These are phyloP conservation scores for Euwallacea fornicatus DNA, from an alignment of 1,140 invertebrate genomes.

Conservation along the genomic window DNA sequence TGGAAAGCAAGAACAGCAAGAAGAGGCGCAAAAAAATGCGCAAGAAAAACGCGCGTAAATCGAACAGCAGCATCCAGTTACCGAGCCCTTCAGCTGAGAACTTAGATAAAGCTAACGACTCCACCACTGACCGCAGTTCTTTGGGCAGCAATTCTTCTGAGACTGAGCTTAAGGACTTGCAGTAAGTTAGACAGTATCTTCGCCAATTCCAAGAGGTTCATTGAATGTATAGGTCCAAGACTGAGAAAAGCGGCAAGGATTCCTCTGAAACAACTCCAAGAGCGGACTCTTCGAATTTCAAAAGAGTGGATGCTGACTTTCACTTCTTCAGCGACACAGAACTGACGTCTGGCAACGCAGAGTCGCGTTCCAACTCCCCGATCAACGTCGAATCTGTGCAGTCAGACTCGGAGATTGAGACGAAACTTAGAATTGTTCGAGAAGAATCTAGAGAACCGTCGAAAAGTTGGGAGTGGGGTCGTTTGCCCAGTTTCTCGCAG, in stretches of 20 bases:
- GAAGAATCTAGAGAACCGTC: slow-evolving; percentile 56
- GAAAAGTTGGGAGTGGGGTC: slow-evolving; percentile 95
- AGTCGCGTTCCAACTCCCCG: slow-evolving; percentile 51
- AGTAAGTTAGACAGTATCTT: slow-evolving; percentile 37
- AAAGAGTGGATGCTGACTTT: slow-evolving; percentile 63
- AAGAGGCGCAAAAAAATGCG: slow-evolving; percentile 78
- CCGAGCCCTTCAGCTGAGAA: slow-evolving; percentile 27
- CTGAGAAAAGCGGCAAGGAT: slow-evolving; percentile 15
- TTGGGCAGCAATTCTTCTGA: slow-evolving; percentile 51
- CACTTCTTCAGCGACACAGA: slow-evolving; percentile 94
- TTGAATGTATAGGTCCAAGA: slow-evolving; percentile 20
- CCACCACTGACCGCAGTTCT: slow-evolving; percentile 50
- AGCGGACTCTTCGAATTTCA: slow-evolving; percentile 32
- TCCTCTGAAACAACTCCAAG: neutral
- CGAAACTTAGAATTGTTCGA: slow-evolving; percentile 61
- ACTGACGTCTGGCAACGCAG: slow-evolving; percentile 69
- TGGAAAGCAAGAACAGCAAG: slow-evolving; percentile 57
- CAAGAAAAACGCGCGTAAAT: slow-evolving; percentile 74
- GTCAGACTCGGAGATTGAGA: slow-evolving; percentile 93
- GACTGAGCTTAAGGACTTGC: slow-evolving; percentile 46
- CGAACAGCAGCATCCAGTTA: slow-evolving; percentile 54
- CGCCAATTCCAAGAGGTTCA: neutral
- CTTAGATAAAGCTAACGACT: slow-evolving; percentile 44
- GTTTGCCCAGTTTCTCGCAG: slow-evolving; percentile 70
- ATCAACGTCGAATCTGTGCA: slow-evolving; percentile 68